phyloP scores from a whole-genome alignment of 2,113 vertebrate species.

The Trichechus manatus region DNA sequence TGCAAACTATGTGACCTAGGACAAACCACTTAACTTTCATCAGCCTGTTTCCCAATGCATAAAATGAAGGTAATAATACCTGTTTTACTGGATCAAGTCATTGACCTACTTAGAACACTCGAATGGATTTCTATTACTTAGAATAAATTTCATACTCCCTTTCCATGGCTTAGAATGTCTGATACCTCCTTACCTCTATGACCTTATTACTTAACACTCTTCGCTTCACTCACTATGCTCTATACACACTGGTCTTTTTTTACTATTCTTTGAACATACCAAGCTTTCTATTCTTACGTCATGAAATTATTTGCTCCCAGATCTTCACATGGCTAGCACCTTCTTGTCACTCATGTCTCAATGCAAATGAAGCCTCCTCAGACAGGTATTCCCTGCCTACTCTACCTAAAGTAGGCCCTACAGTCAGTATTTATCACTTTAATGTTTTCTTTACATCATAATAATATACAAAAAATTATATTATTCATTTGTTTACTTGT shows the following conservation, averaged over 20 bases:
- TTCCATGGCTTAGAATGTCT: background rate
- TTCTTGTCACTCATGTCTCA: background rate
- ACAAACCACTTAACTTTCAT: slow-evolving; percentile 33
- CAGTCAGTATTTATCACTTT: background rate
- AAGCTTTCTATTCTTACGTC: background rate
- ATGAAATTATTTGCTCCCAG: background rate
- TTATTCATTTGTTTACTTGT: background rate
- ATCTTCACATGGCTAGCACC: background rate
- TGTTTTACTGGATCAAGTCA: slow-evolving; percentile 20
- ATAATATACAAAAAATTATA: background rate
- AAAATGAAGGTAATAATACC: slow-evolving; percentile 67
- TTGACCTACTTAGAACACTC: background rate
- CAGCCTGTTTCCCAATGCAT: slow-evolving; percentile 42
- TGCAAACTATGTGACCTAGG: slow-evolving; percentile 18
- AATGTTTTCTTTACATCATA: background rate
- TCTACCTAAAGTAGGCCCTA: background rate
- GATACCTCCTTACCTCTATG: background rate
- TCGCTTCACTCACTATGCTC: background rate
- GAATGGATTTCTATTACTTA: background rate
- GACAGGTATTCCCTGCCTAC: background rate
- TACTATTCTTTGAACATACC: background rate
- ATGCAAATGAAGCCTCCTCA: background rate
- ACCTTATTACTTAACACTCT: background rate
- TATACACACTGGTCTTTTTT: background rate
- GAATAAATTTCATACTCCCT: background rate